A percentile compares a stretch with the other conserved stretches of the same genome.
Evolutionary conservation across 92 coral and sea anemone species (phyloP).

Genomic region (Zoanthus gigantus): DNA sequence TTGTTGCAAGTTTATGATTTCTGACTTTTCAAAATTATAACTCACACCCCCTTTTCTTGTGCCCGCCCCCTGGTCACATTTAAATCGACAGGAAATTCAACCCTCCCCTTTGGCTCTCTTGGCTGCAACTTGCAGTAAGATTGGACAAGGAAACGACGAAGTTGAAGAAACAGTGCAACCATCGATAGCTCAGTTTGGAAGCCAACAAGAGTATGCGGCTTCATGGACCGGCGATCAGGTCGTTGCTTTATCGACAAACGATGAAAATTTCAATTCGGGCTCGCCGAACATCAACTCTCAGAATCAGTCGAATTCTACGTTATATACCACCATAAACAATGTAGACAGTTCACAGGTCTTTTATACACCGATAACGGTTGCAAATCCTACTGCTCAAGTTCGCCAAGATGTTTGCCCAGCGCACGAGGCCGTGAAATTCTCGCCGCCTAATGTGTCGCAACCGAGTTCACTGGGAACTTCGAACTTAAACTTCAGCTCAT

Average conservation of each 20-base stretch:
- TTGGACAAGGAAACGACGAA: conserved; percentile 90
- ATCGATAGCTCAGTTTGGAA: conserved; percentile 76
- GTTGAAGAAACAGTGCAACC: conserved; percentile 69
- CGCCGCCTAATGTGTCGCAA: conserved; percentile 54
- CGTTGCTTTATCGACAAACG: conserved; percentile 64
- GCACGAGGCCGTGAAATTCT: conserved; percentile 53
- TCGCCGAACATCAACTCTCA: conserved; percentile 70
- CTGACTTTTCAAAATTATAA: conserved; percentile 52
- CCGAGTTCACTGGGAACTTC: conserved; percentile 45
- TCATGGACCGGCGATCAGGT: conserved; percentile 82
- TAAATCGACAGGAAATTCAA: conserved; percentile 99
- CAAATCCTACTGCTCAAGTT: conserved; percentile 53
- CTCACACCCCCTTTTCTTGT: conserved; percentile 99
- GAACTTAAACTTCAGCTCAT: conserved; percentile 55
- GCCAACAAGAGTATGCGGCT: conserved; percentile 80
- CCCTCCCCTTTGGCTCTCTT: conserved; percentile 99
- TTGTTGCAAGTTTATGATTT: conserved; percentile 86
- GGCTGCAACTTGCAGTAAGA: conserved; percentile 99
- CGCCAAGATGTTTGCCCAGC: conserved; percentile 67
- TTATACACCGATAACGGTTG: conserved; percentile 75
- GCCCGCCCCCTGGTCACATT: conserved; percentile 99
- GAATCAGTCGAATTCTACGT: conserved; percentile 65
- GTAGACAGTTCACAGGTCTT: conserved; percentile 85
- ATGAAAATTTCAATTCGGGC: conserved; percentile 71
- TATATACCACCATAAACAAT: conserved; percentile 88